Conservation (phyloP, 2,113 vertebrate species). For the Hyaena hyaena region DNA sequence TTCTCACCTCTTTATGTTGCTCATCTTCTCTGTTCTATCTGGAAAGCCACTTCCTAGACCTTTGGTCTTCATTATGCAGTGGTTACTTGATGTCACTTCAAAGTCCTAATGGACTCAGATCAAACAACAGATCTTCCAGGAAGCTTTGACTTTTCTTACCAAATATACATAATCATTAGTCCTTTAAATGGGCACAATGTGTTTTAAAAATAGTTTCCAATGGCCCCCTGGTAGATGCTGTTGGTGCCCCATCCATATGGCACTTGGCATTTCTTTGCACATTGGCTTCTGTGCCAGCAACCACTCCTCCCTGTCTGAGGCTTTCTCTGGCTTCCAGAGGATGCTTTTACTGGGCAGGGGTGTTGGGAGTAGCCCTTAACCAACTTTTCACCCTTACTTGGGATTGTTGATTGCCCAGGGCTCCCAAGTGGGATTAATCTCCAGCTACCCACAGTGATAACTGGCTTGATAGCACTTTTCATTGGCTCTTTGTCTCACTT, state of each 20-base stretch:
- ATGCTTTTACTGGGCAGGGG: neutral
- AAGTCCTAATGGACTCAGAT: neutral
- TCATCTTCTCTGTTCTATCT: neutral
- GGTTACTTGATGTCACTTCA: neutral
- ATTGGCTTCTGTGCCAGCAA: neutral
- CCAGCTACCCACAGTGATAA: neutral
- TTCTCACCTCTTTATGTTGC: fast-evolving
- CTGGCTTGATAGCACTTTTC: neutral
- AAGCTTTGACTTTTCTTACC: conserved; percentile 7
- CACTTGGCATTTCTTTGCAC: neutral
- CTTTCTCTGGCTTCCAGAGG: neutral
- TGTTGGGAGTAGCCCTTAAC: neutral
- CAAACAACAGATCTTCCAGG: conserved; percentile 6
- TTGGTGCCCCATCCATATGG: neutral
- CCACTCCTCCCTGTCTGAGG: neutral
- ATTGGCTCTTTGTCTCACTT: neutral
- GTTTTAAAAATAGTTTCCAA: neutral
- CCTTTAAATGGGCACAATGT: neutral
- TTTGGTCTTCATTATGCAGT: neutral
- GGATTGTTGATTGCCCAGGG: neutral
- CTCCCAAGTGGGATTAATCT: neutral
- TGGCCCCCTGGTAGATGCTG: neutral
- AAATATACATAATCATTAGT: neutral
- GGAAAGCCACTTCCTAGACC: neutral
- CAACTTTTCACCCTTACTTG: neutral